Percentiles rank a stretch among this genome's conserved stretches.
These are phyloP conservation scores for Penaeus monodon DNA, from an alignment of 2,888 invertebrate genomes.

Conservation along the genomic window DNA sequence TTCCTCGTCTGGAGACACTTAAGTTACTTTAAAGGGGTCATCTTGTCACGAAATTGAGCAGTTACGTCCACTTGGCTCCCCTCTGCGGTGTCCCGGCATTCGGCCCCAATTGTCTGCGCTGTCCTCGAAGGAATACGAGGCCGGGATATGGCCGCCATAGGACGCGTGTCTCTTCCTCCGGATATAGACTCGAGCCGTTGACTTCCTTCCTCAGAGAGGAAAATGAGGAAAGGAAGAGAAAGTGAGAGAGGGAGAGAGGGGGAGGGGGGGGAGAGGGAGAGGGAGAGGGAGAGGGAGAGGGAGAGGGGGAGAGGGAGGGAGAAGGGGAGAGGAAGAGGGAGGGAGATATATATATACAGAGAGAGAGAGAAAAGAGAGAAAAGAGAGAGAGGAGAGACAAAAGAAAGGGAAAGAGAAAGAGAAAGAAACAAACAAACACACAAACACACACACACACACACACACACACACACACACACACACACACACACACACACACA, in stretches of 20 bases:
- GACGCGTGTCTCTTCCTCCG: background rate
- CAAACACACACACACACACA: no score
- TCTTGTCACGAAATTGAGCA: slow-evolving; percentile 29
- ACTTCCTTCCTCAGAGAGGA: background rate
- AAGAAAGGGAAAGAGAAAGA: background rate
- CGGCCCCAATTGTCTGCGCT: background rate
- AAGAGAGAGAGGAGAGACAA: background rate
- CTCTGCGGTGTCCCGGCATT: slow-evolving; percentile 8
- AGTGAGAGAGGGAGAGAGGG: background rate
- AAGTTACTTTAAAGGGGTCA: slow-evolving; percentile 26
- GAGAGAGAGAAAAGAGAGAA: background rate
- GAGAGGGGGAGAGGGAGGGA: no score
- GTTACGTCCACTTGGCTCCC: slow-evolving; percentile 26
- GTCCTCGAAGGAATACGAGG: background rate
- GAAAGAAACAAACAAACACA: no score
- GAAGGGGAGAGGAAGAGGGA: no score
- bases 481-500: no score
- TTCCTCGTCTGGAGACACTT: background rate
- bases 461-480: no score
- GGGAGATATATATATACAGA: no score
- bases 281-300: no score
- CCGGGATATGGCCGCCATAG: background rate
- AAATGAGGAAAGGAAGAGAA: background rate
- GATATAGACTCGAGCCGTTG: background rate
- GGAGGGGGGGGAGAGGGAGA: no score